phyloP scores from a whole-genome alignment of 2,797 vertebrate genomes.

The Prionace glauca region DNA sequence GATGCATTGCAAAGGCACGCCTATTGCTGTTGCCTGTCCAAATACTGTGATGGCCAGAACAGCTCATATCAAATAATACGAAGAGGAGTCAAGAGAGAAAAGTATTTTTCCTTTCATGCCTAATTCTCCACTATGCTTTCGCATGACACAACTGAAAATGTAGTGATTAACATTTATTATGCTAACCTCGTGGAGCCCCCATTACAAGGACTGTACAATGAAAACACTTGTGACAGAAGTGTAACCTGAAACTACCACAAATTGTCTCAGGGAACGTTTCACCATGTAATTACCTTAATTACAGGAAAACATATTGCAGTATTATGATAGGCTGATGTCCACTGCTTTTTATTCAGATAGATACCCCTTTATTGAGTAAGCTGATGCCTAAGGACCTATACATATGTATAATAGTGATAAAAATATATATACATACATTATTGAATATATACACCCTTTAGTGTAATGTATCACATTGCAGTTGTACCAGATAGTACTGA shows the following conservation, averaged over 20 bases:
- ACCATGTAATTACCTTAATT: slow-evolving; percentile 29
- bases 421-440: neutral
- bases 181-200: slow-evolving; percentile 24
- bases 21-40: neutral
- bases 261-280: slow-evolving; percentile 35
- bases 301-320: slow-evolving; percentile 34
- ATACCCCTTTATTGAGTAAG: neutral
- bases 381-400: neutral
- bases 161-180: slow-evolving; percentile 31
- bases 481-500: neutral
- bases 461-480: neutral
- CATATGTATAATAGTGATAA: too few relatives aligned
- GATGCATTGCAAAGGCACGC: too few relatives aligned
- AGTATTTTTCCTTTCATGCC: slow-evolving; percentile 17
- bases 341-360: neutral
- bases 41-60: neutral
- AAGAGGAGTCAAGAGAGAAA: neutral
- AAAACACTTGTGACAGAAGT: slow-evolving; percentile 36
- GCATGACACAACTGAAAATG: slow-evolving; percentile 28
- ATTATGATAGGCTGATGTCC: slow-evolving; percentile 7
- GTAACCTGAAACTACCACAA: slow-evolving; percentile 36
- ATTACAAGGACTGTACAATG: slow-evolving; percentile 28
- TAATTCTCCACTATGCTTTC: neutral
- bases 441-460: neutral
- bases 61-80: neutral